A percentile compares a stretch with the other conserved stretches of the same genome.
Conservation (phyloP, 2,113 vertebrate genomes). For the Mus pahari region DNA sequence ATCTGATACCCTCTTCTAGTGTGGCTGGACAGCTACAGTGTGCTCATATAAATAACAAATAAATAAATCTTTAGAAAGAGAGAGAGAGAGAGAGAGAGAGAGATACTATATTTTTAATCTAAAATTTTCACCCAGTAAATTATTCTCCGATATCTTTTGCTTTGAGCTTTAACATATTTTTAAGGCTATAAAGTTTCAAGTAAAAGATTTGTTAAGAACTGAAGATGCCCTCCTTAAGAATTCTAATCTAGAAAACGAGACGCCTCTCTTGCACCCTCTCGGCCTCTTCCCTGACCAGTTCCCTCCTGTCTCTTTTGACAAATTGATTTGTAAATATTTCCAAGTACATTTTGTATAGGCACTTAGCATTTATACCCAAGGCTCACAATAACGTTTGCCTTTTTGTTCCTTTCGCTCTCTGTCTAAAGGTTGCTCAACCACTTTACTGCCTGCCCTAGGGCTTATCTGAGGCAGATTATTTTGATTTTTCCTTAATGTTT, state of each 20-base stretch:
- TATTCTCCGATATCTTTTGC: background rate
- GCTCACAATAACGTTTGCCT: background rate
- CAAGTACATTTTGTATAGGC: background rate
- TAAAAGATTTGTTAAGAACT: background rate
- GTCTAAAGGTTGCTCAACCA: background rate
- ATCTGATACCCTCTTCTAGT: no score
- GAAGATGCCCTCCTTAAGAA: background rate
- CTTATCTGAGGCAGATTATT: background rate
- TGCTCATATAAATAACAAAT: no score
- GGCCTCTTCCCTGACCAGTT: background rate
- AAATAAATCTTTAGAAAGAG: no score
- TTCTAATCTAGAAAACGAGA: background rate
- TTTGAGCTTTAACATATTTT: slow-evolving; percentile 26
- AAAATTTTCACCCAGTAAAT: background rate
- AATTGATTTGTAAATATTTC: background rate
- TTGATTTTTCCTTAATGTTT: slow-evolving; percentile 19
- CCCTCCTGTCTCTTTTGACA: background rate
- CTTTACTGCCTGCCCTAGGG: background rate
- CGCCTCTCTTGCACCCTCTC: background rate
- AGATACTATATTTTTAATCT: background rate
- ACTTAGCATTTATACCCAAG: no score
- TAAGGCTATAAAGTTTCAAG: background rate
- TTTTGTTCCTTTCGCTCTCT: slow-evolving; percentile 15
- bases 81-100: no score
- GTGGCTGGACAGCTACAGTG: no score